Conservation (phyloP, 2,797 vertebrate species). For the Eulemur albifrons region DNA sequence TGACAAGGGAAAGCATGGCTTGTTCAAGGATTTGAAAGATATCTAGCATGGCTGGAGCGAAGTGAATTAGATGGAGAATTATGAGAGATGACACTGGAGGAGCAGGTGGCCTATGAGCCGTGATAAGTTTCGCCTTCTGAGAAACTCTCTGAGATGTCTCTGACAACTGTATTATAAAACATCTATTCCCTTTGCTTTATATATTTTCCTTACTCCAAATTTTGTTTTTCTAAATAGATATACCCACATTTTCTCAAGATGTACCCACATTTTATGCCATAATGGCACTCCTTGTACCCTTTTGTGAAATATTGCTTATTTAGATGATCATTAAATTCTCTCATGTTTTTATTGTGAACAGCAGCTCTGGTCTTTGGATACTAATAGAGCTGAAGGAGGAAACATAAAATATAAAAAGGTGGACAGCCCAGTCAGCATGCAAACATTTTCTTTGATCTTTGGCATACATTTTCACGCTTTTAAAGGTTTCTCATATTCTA, state of each 20-base stretch:
- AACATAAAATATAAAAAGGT: not conserved
- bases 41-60: not conserved
- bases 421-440: not conserved
- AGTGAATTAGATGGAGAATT: not conserved
- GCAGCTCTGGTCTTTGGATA: not conserved
- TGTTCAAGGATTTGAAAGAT: not conserved
- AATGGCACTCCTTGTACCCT: not conserved
- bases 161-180: not conserved
- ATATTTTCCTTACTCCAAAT: not conserved
- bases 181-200: not conserved
- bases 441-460: not conserved
- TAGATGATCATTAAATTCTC: not conserved
- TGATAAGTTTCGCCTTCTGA: not conserved
- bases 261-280: not conserved
- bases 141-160: not conserved
- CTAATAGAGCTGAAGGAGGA: not conserved
- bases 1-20: not conserved
- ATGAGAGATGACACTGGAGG: not conserved
- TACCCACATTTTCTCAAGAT: not conserved
- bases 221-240: not conserved
- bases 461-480: not conserved
- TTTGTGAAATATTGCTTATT: not conserved
- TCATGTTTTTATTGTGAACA: not conserved
- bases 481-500: not conserved
- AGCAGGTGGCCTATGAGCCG: not conserved